Conservation (phyloP, 2,113 vertebrate genomes). For the Thomomys bottae region DNA sequence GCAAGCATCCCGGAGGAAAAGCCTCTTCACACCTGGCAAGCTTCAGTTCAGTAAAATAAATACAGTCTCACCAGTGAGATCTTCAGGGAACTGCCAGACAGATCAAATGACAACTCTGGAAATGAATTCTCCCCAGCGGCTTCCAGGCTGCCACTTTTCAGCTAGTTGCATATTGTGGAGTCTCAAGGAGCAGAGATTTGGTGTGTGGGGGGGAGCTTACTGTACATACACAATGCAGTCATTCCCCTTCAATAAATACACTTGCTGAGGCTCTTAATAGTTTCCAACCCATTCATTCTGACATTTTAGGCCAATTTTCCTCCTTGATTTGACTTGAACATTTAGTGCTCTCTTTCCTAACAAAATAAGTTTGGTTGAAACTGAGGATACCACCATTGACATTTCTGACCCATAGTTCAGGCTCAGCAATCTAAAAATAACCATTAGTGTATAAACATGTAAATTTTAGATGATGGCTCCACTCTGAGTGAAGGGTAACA, state of each 20-base stretch:
- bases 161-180: background rate
- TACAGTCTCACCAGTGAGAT: background rate
- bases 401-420: constrained; percentile 64
- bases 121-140: background rate
- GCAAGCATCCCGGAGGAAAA: background rate
- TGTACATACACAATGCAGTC: background rate
- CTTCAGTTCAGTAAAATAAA: background rate
- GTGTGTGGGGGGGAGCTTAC: background rate
- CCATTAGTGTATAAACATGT: constrained; percentile 33
- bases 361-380: constrained; percentile 69
- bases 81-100: background rate
- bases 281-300: constrained; percentile 20
- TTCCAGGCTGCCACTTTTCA: background rate
- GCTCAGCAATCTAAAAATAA: constrained; percentile 64
- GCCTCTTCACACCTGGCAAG: background rate
- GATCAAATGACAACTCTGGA: constrained; percentile 15
- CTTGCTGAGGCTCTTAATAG: background rate
- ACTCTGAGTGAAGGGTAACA: constrained; percentile 60
- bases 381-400: constrained; percentile 59
- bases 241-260: background rate
- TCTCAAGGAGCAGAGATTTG: constrained; percentile 16
- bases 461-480: constrained; percentile 64
- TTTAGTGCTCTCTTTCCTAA: constrained; percentile 56
- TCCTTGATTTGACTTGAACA: constrained; percentile 68
- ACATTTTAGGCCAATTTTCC: constrained; percentile 1